Conservation (phyloP, 2,888 invertebrate species). For the Frankliniella fusca region DNA sequence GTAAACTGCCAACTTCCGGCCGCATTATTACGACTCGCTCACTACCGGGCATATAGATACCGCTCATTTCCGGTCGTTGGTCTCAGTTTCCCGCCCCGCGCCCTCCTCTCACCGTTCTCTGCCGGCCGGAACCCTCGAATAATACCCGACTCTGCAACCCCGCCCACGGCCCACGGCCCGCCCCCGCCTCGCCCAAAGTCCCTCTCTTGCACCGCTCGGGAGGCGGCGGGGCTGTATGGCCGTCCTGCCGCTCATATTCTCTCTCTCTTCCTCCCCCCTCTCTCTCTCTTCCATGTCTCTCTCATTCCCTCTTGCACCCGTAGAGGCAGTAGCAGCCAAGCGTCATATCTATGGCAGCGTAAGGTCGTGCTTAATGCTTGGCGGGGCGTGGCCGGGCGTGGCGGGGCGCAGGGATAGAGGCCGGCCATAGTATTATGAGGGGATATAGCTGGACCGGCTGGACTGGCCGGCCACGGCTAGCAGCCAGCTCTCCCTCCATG, state of each 20-base stretch:
- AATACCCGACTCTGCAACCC: no score
- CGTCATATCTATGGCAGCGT: slow-evolving; percentile 2
- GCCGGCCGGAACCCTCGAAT: no score
- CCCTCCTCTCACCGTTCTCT: no score
- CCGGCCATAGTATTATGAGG: neutral
- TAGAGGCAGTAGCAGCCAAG: neutral
- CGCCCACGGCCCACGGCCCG: no score
- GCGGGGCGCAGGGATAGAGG: neutral
- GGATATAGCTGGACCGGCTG: no score
- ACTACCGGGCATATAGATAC: no score
- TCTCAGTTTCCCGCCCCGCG: no score
- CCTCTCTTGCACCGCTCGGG: neutral
- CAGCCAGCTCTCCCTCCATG: neutral
- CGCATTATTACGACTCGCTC: no score
- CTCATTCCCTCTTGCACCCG: neutral
- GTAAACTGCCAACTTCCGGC: no score
- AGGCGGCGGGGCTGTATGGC: no score
- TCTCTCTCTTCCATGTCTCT: neutral
- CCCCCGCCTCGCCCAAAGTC: neutral
- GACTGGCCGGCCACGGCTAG: no score
- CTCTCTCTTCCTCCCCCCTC: neutral
- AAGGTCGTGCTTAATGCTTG: neutral
- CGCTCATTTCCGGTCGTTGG: no score
- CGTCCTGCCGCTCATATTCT: neutral
- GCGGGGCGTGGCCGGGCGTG: neutral